Evolutionary conservation across 2,797 vertebrate genomes (phyloP).

Genomic region (Propithecus deckenii): DNA sequence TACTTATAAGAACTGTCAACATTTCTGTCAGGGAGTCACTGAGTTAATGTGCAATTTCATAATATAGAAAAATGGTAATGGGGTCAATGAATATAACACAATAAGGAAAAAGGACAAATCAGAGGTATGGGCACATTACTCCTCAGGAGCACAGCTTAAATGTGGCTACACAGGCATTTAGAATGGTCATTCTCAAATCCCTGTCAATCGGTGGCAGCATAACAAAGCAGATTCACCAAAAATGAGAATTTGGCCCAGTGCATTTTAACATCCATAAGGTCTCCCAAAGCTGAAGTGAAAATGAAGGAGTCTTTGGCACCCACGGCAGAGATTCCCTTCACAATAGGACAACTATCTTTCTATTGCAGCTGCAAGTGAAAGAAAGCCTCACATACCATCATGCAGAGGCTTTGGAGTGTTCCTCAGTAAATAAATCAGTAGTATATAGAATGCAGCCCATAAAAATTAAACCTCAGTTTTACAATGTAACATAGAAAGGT

Average conservation of each 20-base stretch:
- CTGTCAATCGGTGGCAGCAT: background rate
- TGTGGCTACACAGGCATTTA: background rate
- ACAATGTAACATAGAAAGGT: conserved; percentile 48
- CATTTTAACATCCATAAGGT: background rate
- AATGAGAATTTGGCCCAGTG: conserved; percentile 14
- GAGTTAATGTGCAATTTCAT: background rate
- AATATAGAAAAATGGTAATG: background rate
- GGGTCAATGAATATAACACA: background rate
- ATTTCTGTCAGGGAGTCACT: background rate
- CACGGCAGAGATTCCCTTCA: conserved; percentile 1
- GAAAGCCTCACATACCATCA: background rate
- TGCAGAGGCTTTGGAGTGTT: background rate
- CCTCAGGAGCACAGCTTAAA: background rate
- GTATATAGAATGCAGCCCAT: conserved; percentile 38
- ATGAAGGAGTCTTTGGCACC: background rate
- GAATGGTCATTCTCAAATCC: background rate
- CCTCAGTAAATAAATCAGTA: background rate
- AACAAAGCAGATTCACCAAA: background rate
- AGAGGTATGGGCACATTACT: background rate
- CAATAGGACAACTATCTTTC: conserved; percentile 9
- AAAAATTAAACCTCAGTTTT: conserved; percentile 34
- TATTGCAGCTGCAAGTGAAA: background rate
- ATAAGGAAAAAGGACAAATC: background rate
- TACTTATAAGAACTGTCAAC: background rate
- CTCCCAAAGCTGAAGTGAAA: background rate